These are phyloP conservation scores for Parnassius smintheus DNA, from an alignment of 2,888 invertebrate species.

Conservation along the genomic window DNA sequence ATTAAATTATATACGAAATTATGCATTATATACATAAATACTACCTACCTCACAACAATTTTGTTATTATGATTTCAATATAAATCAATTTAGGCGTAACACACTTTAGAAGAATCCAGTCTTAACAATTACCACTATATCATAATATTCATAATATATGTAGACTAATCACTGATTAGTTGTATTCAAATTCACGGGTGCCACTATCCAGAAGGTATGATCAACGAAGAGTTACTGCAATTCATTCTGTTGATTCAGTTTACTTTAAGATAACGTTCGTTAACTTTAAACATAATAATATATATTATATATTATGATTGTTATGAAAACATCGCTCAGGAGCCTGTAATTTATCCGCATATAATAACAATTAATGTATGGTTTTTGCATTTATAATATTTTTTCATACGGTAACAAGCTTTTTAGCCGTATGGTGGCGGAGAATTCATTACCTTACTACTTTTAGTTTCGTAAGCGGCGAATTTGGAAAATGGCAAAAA, in stretches of 20 bases:
- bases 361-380: neutral
- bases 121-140: slow-evolving; percentile 27
- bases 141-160: slow-evolving; percentile 5
- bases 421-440: too few relatives aligned
- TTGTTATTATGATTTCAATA: too few relatives aligned
- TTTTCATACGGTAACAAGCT: too few relatives aligned
- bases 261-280: slow-evolving; percentile 33
- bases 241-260: slow-evolving; percentile 25
- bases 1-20: too few relatives aligned
- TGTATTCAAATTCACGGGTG: neutral
- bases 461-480: too few relatives aligned
- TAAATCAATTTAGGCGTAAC: too few relatives aligned
- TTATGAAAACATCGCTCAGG: slow-evolving; percentile 29
- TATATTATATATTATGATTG: slow-evolving; percentile 20
- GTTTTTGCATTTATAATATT: too few relatives aligned
- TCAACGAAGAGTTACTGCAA: slow-evolving; percentile 29
- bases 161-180: slow-evolving; percentile 9
- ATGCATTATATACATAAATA: too few relatives aligned
- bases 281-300: slow-evolving; percentile 26
- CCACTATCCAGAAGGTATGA: slow-evolving; percentile 16
- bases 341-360: slow-evolving; percentile 11
- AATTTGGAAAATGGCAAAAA: too few relatives aligned
- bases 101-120: neutral
- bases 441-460: too few relatives aligned
- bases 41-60: too few relatives aligned